Conservation (phyloP, 1,140 invertebrate species). For the Aporrectodea caliginosa region DNA sequence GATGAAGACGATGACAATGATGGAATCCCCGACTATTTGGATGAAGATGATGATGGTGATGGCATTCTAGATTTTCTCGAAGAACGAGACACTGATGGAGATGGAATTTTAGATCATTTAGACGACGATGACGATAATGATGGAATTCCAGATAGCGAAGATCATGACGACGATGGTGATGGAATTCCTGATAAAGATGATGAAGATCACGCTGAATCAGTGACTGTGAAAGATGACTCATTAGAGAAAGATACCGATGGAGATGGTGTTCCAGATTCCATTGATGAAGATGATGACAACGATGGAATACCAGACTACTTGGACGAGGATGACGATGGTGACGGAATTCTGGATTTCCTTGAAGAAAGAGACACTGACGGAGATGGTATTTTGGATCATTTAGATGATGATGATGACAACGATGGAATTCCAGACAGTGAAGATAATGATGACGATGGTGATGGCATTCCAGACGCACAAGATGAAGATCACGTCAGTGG, state of each 20-base stretch:
- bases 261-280: conserved; percentile 26
- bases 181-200: conserved; percentile 19
- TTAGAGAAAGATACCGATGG: conserved; percentile 11
- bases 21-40: not conserved
- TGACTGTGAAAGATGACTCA: not conserved
- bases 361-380: conserved; percentile 3
- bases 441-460: conserved; percentile 10
- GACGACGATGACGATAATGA: not conserved
- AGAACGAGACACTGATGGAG: not conserved
- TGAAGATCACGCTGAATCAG: not conserved
- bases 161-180: not conserved
- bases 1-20: conserved; percentile 21
- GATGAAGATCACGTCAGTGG: conserved; percentile 21
- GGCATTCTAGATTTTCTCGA: conserved; percentile 24
- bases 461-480: conserved; percentile 3
- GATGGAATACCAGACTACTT: conserved; percentile 11
- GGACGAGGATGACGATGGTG: conserved; percentile 23
- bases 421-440: not conserved
- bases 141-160: conserved; percentile 18
- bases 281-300: conserved; percentile 29
- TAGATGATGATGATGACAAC: conserved; percentile 9
- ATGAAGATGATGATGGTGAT: conserved; percentile 10
- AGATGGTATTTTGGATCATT: not conserved
- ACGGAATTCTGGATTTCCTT: conserved; percentile 8
- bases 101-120: not conserved